Percentiles rank a stretch among this genome's conserved stretches.
Conservation (phyloP, 1,140 invertebrate genomes). For the Drosophila seguyi region DNA sequence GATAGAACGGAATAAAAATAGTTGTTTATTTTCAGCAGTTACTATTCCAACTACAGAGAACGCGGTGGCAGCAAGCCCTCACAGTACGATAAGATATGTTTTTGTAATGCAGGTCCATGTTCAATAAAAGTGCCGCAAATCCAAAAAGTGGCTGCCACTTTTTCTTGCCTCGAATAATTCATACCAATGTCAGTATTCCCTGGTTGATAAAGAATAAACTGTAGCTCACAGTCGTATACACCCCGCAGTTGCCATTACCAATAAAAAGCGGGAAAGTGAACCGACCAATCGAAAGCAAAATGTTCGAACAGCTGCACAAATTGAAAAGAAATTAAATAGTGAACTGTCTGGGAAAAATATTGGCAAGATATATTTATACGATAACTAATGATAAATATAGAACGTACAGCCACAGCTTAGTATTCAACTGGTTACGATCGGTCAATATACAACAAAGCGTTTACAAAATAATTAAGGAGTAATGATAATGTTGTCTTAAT, state of each 20-base stretch:
- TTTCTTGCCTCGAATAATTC: background rate
- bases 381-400: background rate
- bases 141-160: constrained; percentile 30
- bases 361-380: constrained; percentile 10
- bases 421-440: too few relatives aligned
- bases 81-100: constrained; percentile 70
- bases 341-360: constrained; percentile 6
- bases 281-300: constrained; percentile 20
- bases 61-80: constrained; percentile 31
- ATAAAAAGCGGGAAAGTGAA: constrained; percentile 21
- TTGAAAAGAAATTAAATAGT: constrained; percentile 34
- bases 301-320: constrained; percentile 21
- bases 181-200: background rate
- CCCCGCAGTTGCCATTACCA: background rate
- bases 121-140: constrained; percentile 70
- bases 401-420: too few relatives aligned
- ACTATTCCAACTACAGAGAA: constrained; percentile 28
- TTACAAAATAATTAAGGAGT: too few relatives aligned
- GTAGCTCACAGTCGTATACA: background rate
- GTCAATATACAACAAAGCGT: too few relatives aligned
- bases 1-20: constrained; percentile 30
- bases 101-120: constrained; percentile 74
- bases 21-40: constrained; percentile 53
- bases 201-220: background rate
- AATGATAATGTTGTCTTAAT: too few relatives aligned